Percentiles rank a stretch among this genome's conserved stretches.
Conservation (phyloP, 1,140 invertebrate genomes). For the Platyscapa corneri region DNA sequence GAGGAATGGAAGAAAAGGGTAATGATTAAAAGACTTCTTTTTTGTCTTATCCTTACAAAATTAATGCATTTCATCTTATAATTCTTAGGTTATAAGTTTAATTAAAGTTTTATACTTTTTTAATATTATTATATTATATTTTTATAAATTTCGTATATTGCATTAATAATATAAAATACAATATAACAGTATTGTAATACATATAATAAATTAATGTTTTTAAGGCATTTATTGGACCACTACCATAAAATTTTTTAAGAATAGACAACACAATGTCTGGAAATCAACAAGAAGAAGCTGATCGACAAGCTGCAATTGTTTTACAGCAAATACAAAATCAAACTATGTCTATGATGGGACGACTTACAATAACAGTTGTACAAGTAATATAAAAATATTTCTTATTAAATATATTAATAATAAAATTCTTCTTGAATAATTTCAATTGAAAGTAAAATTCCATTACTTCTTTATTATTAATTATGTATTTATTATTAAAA, state of each 20-base stretch:
- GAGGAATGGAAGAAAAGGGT: slow-evolving; percentile 72
- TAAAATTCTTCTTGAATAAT: neutral
- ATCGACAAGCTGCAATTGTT: slow-evolving; percentile 86
- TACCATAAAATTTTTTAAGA: slow-evolving; percentile 88
- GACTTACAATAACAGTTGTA: slow-evolving; percentile 87
- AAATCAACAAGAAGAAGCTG: slow-evolving; percentile 82
- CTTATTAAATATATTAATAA: neutral
- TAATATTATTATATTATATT: no score
- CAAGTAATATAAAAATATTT: slow-evolving; percentile 76
- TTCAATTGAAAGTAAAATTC: no score
- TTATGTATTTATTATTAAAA: no score
- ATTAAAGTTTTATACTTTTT: neutral
- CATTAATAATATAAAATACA: no score
- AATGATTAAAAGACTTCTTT: slow-evolving; percentile 40
- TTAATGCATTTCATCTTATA: neutral
- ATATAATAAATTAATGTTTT: neutral
- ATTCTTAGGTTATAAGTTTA: slow-evolving; percentile 4
- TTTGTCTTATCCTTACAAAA: neutral
- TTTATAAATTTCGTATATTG: no score
- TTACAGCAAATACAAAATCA: slow-evolving; percentile 81
- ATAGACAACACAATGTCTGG: slow-evolving; percentile 73
- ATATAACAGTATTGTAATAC: no score
- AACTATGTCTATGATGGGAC: slow-evolving; percentile 78
- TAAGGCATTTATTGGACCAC: slow-evolving; percentile 84
- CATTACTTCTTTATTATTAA: no score